Base-by-base conservation (phyloP, 2,113 vertebrate genomes). In the Oryzias melastigma region DNA sequence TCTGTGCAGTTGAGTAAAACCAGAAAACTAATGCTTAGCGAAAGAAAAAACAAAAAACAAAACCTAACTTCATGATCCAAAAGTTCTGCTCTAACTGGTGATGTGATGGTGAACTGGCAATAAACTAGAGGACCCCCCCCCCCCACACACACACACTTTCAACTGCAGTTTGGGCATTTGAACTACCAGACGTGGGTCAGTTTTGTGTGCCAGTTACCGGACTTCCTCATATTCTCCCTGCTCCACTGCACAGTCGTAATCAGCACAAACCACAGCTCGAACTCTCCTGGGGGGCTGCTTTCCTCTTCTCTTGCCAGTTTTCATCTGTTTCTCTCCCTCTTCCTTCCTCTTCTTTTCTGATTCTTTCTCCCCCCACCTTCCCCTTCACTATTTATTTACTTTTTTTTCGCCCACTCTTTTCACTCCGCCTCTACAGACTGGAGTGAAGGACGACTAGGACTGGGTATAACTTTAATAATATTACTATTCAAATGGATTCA, bases 271-370 rank as follows among this genome's bases (percentile, higher is more conserved):
- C 61, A 43, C 1, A 58, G 58, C 58, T 63, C 48, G 1, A 53
- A 65, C 40, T 41, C 69, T 72, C 78, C 51, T 13, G 55, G 62
- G 76, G 68, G 62, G 54, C 18, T 20, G n/a, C 60, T 75, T 80
- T 82, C 69, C 78, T 77, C 58, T 66, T 42, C 61, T 54, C 54
- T 45, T 47, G 59, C 29, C 27, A 22, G 48, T 50, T 73, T 71
- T 73, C 78, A 73, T 76, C 63, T 8, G 58, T 53, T 68, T 78
- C 65, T 62, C 67, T 75, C 45, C 68, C 68, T 76, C 65, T 85
- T 82, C 76, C 78, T 85, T 78, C 77, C 86, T 84, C 63, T 59
- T 58, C 44, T 61, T 44, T 51, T 52, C 18, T 63, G 56, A 12
- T 57, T 71, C 73, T 53, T 49, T 71, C 55, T 69, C 68, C 68